Evolutionary conservation across 2,113 vertebrate species (phyloP), one percentile per base, ranked within the genome.

Genomic region (Spea bombifrons): DNA sequence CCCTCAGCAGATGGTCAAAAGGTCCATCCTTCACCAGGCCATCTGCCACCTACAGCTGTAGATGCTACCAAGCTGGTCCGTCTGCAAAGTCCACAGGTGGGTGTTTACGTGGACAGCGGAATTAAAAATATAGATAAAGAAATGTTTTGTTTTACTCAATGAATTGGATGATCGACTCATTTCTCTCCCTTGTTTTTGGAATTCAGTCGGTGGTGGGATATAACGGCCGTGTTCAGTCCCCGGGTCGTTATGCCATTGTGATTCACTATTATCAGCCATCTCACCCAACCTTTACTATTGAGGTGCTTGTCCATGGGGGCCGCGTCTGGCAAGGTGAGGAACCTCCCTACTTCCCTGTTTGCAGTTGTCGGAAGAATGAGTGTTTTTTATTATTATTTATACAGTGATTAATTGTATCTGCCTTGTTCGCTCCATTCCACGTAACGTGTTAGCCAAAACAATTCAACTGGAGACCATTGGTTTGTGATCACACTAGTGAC

Each of bases 221-320:
- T 17, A 90, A 89, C 7, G 86, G 91, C 3, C 92, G 81, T 0
- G 92, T 99, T 75, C 95, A 94, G 7, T 49, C 84, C 0, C 87
- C 95, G 82, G 96, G 96, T 0, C 95, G 95, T n/a, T 99, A 99
- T 0, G 94, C 95, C 82, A 95, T 99, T 87, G 90, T 99, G 80
- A 87, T 98, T 1, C 97, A 99, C 55, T 92, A 93, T 71, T 97
- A 96, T 89, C 97, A 99, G 87, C 97, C 97, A 0, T 84, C 85
- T 43, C 93, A 97, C 73, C 92, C 95, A 63, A 86, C 90, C 73
- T 99, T 93, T 81, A 83, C 92, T 0, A 77, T 97, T 57, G 94
- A 98, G 81, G 92, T 98, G 45, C 90, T 94, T 30, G 83, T 99
- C 75, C 95, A 89, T 0, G 94, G 92, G 0, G 97, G 97, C 7